These are phyloP conservation scores for Hydractinia echinata DNA, from an alignment of 30 jellyfish, hydroid and myxozoan genomes.

Conservation along the genomic window DNA sequence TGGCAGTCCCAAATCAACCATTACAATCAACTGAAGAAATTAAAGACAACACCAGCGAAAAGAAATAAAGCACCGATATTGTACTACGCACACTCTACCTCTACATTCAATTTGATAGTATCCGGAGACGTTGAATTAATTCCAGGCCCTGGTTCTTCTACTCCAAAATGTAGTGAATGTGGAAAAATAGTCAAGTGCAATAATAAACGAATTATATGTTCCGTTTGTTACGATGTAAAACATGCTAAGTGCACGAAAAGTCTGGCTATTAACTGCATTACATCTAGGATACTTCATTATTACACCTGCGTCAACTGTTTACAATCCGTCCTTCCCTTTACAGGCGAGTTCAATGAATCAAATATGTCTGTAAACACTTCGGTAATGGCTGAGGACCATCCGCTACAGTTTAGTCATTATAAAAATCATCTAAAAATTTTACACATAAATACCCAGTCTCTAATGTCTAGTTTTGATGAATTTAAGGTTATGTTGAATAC, in stretches of 20 bases:
- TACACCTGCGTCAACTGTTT: conserved; percentile 40
- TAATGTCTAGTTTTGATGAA: conserved; percentile 54
- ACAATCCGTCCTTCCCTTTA: conserved; percentile 17
- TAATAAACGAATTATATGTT: conserved; percentile 21
- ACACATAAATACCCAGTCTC: conserved; percentile 49
- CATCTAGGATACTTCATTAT: conserved; percentile 2
- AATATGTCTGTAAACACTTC: neutral
- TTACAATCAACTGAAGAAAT: too few relatives aligned
- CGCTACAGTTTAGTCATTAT: neutral
- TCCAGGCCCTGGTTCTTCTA: conserved; percentile 41
- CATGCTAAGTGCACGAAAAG: conserved; percentile 30
- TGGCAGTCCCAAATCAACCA: too few relatives aligned
- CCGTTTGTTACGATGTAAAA: conserved; percentile 25
- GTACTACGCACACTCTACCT: conserved; percentile 19
- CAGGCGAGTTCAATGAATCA: neutral
- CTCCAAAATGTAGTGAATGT: conserved; percentile 32
- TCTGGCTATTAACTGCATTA: neutral
- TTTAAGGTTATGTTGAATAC: conserved; percentile 32
- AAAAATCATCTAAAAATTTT: neutral
- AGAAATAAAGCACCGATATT: too few relatives aligned
- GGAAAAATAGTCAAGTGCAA: conserved; percentile 30
- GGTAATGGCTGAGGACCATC: neutral
- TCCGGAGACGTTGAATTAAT: conserved; percentile 23
- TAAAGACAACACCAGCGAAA: too few relatives aligned
- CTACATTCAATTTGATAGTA: conserved; percentile 20